Base-by-base conservation (phyloP, 2,113 vertebrate genomes). In the Pipra filicauda region DNA sequence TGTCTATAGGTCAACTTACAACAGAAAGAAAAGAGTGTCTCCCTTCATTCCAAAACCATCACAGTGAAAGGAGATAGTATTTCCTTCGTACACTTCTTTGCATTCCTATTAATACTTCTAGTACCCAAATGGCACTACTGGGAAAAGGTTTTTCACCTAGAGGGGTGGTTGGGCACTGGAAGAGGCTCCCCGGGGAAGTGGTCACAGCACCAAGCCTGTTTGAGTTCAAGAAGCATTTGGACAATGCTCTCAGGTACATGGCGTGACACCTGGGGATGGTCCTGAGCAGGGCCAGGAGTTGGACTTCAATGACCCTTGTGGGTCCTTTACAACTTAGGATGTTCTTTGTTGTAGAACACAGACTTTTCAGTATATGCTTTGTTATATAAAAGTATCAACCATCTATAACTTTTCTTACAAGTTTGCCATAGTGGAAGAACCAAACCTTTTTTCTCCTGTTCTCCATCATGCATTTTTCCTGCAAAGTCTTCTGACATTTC, bases 401-500 rank as follows among this genome's bases (percentile, higher is more conserved):
- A n/a, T 69, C 46, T 37, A 4, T 28, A 64, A 15, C 9, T 65
- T 24, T 35, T 78, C 18, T 58, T 51, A 0, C 2, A 49, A 41
- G 51, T 80, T 55, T 65, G 67, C 27, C 26, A 44, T 5, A 93
- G 31, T 11, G 2, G 26, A 90, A 95, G 33, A 52, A 75, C 52
- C 97, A 93, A 85, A 99, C 99, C 99, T 98, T 97, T 95, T 89
- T 98, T 98, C 70, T 98, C 98, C 46, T 89, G 93, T n/a, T 99
- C 98, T 12, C 98, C 99, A 70, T 99, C 99, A 26, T 99, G 98
- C 97, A 99, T 98, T 95, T 99, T 99, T 44, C 99, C 99, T 15
- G 99, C 98, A 93, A 99, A 99, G 97, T 99, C 99, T 85, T 99
- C 99, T 11, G 99, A 99, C 99, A 99, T 99, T 97, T 99, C 99